Percentiles rank a stretch among this genome's conserved stretches.
phyloP scores from a whole-genome alignment of 2,113 vertebrate species.

The Sceloporus undulatus region DNA sequence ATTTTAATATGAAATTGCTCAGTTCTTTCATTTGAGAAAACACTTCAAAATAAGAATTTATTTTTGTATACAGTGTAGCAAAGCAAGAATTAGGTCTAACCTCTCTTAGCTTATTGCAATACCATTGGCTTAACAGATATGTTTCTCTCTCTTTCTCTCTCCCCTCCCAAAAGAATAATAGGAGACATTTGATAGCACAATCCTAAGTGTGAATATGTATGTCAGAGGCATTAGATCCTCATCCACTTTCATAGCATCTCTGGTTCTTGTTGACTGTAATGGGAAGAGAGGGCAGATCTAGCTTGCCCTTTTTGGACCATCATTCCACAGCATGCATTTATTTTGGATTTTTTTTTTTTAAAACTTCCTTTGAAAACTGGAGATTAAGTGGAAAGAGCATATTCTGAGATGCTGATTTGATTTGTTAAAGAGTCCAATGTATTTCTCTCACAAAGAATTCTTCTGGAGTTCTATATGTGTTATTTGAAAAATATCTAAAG shows the following conservation, averaged over 20 bases:
- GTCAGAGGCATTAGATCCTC: neutral
- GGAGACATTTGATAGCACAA: neutral
- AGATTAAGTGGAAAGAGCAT: neutral
- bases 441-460: neutral
- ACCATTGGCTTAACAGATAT: neutral
- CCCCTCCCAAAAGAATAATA: no score
- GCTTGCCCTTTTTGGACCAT: neutral
- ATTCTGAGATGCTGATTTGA: neutral
- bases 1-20: conserved; percentile 58
- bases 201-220: neutral
- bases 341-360: no score
- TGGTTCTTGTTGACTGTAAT: neutral
- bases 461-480: neutral
- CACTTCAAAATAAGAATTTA: neutral
- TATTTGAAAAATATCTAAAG: neutral
- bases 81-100: neutral
- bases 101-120: neutral
- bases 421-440: neutral
- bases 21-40: conserved; percentile 1
- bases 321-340: no score
- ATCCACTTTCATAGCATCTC: neutral
- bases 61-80: conserved; percentile 23
- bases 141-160: no score
- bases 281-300: neutral
- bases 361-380: no score